phyloP scores from a whole-genome alignment of 1,140 invertebrate genomes.

The Pteromalus puparum region DNA sequence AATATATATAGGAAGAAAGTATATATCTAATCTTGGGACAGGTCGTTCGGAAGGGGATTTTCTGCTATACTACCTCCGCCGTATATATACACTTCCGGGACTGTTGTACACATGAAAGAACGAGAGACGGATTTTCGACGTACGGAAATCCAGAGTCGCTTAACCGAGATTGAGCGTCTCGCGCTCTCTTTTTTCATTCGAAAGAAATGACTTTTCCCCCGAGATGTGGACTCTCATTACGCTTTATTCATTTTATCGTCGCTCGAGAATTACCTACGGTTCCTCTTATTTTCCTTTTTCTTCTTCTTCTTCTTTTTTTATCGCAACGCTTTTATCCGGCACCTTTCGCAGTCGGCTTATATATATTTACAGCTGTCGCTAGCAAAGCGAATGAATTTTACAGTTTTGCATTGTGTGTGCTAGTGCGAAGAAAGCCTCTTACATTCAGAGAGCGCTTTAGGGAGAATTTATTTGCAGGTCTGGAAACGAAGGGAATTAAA shows the following conservation, averaged over 20 bases:
- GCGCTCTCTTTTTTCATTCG: background rate
- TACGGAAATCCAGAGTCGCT: background rate
- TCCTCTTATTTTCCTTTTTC: background rate
- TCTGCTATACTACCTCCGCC: background rate
- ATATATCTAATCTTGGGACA: background rate
- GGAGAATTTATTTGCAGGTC: background rate
- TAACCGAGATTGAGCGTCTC: background rate
- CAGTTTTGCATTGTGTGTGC: no score
- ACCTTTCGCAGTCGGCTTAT: no score
- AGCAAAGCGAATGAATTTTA: background rate
- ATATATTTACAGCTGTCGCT: background rate
- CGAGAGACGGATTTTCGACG: background rate
- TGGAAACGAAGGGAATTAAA: background rate
- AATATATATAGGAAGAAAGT: background rate
- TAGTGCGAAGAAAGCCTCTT: background rate
- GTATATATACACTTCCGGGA: background rate
- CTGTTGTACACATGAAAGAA: background rate
- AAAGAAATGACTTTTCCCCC: conserved; percentile 15
- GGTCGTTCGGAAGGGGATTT: background rate
- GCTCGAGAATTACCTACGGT: background rate
- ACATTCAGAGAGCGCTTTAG: background rate
- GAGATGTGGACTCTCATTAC: conserved; percentile 15
- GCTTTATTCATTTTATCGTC: conserved; percentile 27
- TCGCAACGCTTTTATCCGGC: background rate
- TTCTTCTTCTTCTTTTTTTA: background rate